Conservation (phyloP, 2,888 invertebrate species). For the Drosophila niveifrons region DNA sequence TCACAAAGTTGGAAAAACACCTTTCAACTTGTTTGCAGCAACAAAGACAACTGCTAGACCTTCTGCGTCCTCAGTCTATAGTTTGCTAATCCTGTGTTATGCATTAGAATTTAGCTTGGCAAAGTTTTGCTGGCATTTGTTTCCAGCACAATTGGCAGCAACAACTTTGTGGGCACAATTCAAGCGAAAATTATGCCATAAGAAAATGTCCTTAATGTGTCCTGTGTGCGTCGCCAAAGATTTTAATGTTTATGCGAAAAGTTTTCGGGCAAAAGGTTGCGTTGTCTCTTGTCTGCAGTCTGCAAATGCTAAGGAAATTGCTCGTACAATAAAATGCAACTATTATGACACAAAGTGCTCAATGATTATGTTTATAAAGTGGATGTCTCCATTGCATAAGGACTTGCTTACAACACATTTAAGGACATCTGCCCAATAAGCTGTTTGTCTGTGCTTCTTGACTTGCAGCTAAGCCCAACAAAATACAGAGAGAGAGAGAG, state of each 20-base stretch:
- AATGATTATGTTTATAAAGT: conserved; percentile 44
- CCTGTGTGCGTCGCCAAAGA: conserved; percentile 58
- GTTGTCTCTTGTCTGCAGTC: conserved; percentile 12
- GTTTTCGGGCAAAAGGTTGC: conserved; percentile 69
- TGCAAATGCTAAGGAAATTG: conserved; percentile 16
- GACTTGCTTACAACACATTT: neutral
- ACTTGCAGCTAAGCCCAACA: conserved; percentile 28
- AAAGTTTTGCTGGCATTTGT: conserved; percentile 59
- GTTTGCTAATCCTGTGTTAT: conserved; percentile 59
- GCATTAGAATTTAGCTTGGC: conserved; percentile 58
- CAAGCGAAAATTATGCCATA: conserved; percentile 76
- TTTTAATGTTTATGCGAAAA: conserved; percentile 83
- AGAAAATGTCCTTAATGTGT: conserved; percentile 73
- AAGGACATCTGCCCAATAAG: conserved; percentile 1
- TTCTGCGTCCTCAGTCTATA: conserved; percentile 8
- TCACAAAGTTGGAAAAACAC: conserved; percentile 56
- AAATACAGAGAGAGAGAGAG: conserved; percentile 22
- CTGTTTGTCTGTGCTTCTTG: conserved; percentile 28
- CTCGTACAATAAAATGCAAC: conserved; percentile 58
- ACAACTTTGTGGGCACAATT: conserved; percentile 70
- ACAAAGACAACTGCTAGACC: conserved; percentile 2
- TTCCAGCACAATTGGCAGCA: conserved; percentile 62
- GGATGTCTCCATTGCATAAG: neutral
- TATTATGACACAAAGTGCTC: conserved; percentile 49
- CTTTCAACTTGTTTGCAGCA: conserved; percentile 61